Conservation (phyloP, 2,113 vertebrate species). For the Vidua macroura region DNA sequence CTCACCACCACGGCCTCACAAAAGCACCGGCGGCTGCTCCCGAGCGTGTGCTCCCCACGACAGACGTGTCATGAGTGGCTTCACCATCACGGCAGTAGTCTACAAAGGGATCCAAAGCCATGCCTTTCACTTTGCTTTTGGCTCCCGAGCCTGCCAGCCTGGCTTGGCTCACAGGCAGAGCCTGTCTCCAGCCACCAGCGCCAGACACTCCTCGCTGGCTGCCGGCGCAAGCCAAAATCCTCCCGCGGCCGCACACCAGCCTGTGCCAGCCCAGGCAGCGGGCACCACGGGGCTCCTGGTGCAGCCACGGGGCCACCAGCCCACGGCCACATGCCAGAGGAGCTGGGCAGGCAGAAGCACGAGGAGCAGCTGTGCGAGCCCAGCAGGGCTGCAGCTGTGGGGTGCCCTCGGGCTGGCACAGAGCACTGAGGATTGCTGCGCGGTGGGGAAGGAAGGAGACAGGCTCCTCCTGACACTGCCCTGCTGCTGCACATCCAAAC, state of each 20-base stretch:
- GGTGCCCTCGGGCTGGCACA: background rate
- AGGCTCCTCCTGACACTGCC: background rate
- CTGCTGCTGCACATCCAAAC: background rate
- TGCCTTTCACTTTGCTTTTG: background rate
- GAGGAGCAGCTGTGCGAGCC: fast-evolving
- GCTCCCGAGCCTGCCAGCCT: background rate
- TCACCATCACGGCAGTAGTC: background rate
- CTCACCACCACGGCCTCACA: fast-evolving
- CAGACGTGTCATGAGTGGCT: background rate
- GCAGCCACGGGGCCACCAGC: background rate
- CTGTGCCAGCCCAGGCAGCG: background rate
- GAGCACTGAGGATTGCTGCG: fast-evolving
- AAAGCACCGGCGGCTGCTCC: background rate
- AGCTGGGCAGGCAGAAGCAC: background rate
- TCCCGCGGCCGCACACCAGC: fast-evolving
- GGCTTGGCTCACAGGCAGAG: background rate
- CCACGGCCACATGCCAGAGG: background rate
- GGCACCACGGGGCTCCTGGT: background rate
- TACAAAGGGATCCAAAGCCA: background rate
- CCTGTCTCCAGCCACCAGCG: background rate
- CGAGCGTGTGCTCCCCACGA: fast-evolving
- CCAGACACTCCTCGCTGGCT: background rate
- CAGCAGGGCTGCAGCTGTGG: fast-evolving
- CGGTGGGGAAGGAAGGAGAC: fast-evolving
- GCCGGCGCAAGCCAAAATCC: background rate